Evolutionary conservation across 2,797 vertebrate species (phyloP).

Genomic region (Neostethus bicornis): DNA sequence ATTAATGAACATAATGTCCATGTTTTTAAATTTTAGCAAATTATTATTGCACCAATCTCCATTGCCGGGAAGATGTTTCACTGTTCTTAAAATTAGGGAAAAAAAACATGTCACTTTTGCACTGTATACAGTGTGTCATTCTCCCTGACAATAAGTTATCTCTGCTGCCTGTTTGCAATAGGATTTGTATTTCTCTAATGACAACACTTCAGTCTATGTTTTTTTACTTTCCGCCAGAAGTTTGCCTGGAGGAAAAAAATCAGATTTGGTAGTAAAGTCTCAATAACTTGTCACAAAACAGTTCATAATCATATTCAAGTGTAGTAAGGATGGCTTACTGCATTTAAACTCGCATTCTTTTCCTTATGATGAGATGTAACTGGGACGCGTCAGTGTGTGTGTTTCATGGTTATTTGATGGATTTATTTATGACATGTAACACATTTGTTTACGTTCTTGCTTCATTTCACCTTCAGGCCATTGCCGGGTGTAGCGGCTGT

Average conservation of each 20-base stretch:
- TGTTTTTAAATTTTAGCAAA: too few relatives aligned
- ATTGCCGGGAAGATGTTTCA: too few relatives aligned
- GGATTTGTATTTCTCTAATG: constrained; percentile 1
- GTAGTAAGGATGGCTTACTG: constrained; percentile 1
- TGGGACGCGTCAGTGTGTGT: constrained; percentile 1
- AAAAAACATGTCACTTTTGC: neutral
- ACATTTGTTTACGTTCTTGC: neutral
- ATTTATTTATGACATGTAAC: neutral
- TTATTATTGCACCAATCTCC: too few relatives aligned
- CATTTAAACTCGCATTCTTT: constrained; percentile 7
- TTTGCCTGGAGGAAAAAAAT: neutral
- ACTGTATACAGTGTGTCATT: too few relatives aligned
- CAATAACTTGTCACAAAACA: neutral
- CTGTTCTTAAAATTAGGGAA: too few relatives aligned
- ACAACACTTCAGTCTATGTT: neutral
- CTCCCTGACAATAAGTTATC: neutral
- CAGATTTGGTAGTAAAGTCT: constrained; percentile 3
- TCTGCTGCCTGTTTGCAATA: neutral
- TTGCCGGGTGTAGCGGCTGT: neutral
- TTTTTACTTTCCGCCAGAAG: constrained; percentile 2
- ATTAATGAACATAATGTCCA: too few relatives aligned
- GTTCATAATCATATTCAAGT: neutral
- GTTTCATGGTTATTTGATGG: constrained; percentile 12
- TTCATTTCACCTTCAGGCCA: neutral
- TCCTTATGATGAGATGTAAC: constrained; percentile 20